Base-by-base conservation (phyloP, 2,113 vertebrate genomes). In the Cyanistes caeruleus region DNA sequence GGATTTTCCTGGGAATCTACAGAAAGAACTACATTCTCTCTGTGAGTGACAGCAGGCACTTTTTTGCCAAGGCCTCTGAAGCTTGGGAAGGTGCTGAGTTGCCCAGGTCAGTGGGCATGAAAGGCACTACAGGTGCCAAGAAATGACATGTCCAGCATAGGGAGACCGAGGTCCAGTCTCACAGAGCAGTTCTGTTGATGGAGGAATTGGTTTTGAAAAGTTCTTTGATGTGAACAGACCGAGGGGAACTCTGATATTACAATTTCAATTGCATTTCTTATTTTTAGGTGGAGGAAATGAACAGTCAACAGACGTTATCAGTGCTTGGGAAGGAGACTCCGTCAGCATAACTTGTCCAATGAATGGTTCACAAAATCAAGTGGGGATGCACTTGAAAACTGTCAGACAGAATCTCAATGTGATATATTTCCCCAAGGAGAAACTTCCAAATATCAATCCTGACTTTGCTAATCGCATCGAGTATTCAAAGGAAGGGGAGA, bases 261-360 rank as follows among this genome's bases (percentile, higher is more conserved):
- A 20, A 58, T 89, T 92, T 69, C 51, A 86, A 53, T 63, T 81
- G 20, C 56, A 35, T 95, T 87, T 94, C 77, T 93, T 92, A 62
- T 89, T 87, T 95, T 78, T 83, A 92, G 92, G 87, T 87, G 72
- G 23, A 96, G 87, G 51, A 81, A 83, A 68, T 12, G 86, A 72
- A 17, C 55, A 70, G 69, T 10, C 90, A 30, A 15, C 84, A 90
- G 90, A 75, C 0, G 3, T 95, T 85, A 44, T 96, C 89, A 90
- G 39, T 94, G 95, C 84, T 93, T 83, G 62, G 63, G 89, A 97
- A 97, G 92, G 91, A 92, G 52, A 51, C 8, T 91, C 94, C 46
- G 4, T 90, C 90, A 95, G 3, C 75, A 91, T 97, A 84, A 96
- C n/a, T 58, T 97, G 97, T 64, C 28, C 62, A 48, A 10, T 69